Percentiles rank a stretch among this genome's conserved stretches.
Evolutionary conservation across 2,113 vertebrate genomes (phyloP).

Genomic region (Corynorhinus townsendii): DNA sequence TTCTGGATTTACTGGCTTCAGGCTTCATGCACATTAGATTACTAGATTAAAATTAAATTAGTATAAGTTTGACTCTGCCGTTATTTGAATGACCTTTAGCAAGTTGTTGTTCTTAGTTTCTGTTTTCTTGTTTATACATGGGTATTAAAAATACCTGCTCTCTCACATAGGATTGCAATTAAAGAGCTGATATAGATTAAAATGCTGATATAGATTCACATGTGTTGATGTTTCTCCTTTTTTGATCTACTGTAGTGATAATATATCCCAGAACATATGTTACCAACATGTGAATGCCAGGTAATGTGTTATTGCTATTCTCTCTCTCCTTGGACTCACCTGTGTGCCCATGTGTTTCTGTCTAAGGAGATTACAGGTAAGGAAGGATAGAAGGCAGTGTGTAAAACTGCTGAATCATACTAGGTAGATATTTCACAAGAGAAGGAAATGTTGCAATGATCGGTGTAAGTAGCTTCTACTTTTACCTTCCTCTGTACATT

Average conservation of each 20-base stretch:
- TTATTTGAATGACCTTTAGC: neutral
- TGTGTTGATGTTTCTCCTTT: too few relatives aligned
- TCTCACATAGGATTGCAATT: neutral
- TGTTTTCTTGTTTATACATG: neutral
- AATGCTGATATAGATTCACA: neutral
- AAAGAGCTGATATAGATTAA: neutral
- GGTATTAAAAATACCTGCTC: neutral
- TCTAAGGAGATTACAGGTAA: neutral
- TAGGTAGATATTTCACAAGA: constrained; percentile 27
- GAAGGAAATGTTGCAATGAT: constrained; percentile 43
- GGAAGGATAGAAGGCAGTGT: neutral
- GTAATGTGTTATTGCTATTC: neutral
- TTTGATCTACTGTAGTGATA: too few relatives aligned
- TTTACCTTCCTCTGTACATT: constrained; percentile 19
- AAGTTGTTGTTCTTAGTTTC: neutral
- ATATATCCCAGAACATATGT: too few relatives aligned
- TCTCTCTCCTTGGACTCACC: neutral
- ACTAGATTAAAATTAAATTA: neutral
- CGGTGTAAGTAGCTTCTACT: neutral
- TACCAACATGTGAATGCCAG: neutral
- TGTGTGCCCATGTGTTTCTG: neutral
- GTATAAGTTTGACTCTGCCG: neutral
- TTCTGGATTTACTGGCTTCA: neutral
- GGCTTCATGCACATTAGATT: neutral
- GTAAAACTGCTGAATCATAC: neutral